Evolutionary conservation across 2,888 invertebrate species (phyloP).

Genomic region (Neoascia interrupta): DNA sequence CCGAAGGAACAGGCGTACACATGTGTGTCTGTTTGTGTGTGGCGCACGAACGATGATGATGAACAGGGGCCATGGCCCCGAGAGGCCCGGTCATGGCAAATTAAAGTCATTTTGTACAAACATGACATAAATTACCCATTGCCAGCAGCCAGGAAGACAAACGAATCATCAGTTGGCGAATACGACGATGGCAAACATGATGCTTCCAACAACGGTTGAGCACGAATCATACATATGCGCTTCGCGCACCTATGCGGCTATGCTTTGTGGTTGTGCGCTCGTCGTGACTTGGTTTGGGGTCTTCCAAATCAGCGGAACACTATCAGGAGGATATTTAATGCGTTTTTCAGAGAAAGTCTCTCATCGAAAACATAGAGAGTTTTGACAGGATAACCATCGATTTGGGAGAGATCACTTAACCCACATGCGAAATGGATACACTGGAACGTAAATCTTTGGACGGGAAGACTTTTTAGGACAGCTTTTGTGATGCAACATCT

Average conservation of each 20-base stretch:
- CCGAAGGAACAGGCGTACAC: constrained; percentile 2
- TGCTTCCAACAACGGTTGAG: not conserved
- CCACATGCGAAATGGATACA: too few relatives aligned
- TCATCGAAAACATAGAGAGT: too few relatives aligned
- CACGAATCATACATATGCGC: not conserved
- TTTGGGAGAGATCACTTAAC: too few relatives aligned
- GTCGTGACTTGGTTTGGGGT: constrained; percentile 28
- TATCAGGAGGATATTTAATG: constrained; percentile 40
- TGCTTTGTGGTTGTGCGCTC: constrained; percentile 3
- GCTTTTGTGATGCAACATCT: too few relatives aligned
- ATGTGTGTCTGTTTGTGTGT: constrained; percentile 34
- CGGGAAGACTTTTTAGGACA: too few relatives aligned
- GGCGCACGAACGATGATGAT: constrained; percentile 55
- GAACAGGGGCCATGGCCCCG: constrained; percentile 66
- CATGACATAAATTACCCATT: constrained; percentile 70
- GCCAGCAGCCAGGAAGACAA: constrained; percentile 63
- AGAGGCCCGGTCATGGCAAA: constrained; percentile 68
- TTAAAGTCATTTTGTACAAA: constrained; percentile 70
- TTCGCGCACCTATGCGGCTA: not conserved
- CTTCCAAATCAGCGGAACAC: constrained; percentile 28
- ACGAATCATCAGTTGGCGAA: constrained; percentile 43
- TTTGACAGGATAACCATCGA: too few relatives aligned
- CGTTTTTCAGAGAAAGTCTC: constrained; percentile 45
- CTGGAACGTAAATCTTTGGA: too few relatives aligned
- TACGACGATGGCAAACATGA: constrained; percentile 1